These are phyloP conservation scores for Pampus argenteus DNA, from an alignment of 2,797 vertebrate species.

Conservation along the genomic window DNA sequence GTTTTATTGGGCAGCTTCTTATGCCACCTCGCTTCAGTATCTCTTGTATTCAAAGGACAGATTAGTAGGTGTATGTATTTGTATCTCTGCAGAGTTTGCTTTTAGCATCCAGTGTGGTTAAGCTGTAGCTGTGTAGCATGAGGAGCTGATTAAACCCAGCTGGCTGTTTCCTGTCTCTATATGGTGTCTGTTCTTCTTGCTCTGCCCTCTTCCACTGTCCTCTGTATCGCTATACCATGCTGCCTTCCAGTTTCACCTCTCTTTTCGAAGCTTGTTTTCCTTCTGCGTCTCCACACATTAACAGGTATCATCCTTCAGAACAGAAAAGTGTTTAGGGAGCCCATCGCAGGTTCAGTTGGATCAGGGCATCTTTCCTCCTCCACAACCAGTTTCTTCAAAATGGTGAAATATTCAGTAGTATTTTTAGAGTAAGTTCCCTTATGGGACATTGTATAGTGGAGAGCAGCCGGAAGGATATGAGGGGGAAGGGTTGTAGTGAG, in stretches of 20 bases:
- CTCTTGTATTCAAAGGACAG: background rate
- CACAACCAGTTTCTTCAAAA: slow-evolving; percentile 20
- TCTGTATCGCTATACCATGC: slow-evolving; percentile 24
- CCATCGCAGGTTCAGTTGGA: slow-evolving; percentile 23
- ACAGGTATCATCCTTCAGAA: slow-evolving; percentile 18
- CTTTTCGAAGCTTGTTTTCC: slow-evolving; percentile 30
- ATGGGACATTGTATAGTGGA: slow-evolving; percentile 33
- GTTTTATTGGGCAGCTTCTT: background rate
- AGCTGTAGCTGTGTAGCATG: slow-evolving; percentile 26
- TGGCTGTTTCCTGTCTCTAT: slow-evolving; percentile 42
- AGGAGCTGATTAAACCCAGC: slow-evolving; percentile 52
- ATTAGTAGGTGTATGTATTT: background rate
- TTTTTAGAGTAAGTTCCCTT: slow-evolving; percentile 56
- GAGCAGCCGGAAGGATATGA: slow-evolving; percentile 43
- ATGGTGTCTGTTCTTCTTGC: slow-evolving; percentile 29
- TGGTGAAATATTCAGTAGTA: slow-evolving; percentile 28
- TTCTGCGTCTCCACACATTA: slow-evolving; percentile 2
- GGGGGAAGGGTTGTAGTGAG: slow-evolving; percentile 18
- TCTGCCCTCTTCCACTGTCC: slow-evolving; percentile 32
- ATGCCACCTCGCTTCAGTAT: background rate
- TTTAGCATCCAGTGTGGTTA: background rate
- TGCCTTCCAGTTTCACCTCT: slow-evolving; percentile 26
- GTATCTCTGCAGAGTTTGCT: background rate
- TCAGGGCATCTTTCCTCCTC: slow-evolving; percentile 15
- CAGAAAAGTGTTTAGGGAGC: slow-evolving; percentile 32